A percentile compares a stretch with the other conserved stretches of the same genome.
Evolutionary conservation across 2,888 invertebrate species (phyloP).

Genomic region (Epirrhoe alternata): DNA sequence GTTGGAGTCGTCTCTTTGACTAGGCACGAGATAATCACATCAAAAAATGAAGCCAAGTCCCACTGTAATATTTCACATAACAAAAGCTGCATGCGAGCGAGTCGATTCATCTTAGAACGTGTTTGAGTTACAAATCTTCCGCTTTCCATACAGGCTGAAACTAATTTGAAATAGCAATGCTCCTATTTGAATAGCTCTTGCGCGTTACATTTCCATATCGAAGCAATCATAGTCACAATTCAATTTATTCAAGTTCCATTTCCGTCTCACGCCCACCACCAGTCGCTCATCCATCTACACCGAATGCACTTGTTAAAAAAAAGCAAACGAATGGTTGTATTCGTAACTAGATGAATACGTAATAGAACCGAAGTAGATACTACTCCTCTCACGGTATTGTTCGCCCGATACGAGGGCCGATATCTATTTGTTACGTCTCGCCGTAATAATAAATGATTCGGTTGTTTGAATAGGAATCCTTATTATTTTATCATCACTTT

Average conservation of each 20-base stretch:
- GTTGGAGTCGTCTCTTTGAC: slow-evolving; percentile 64
- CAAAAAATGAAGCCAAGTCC: slow-evolving; percentile 30
- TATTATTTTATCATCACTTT: slow-evolving; percentile 35
- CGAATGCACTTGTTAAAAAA: slow-evolving; percentile 54
- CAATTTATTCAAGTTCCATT: slow-evolving; percentile 75
- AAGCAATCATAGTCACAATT: slow-evolving; percentile 71
- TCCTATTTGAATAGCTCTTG: slow-evolving; percentile 48
- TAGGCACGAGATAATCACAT: slow-evolving; percentile 52
- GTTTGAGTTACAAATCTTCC: slow-evolving; percentile 48
- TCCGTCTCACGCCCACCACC: slow-evolving; percentile 68
- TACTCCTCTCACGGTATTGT: slow-evolving; percentile 59
- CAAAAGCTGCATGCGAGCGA: slow-evolving; percentile 23
- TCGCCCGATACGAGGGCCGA: slow-evolving; percentile 41
- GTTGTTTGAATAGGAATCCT: slow-evolving; percentile 37
- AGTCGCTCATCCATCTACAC: slow-evolving; percentile 64
- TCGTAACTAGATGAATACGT: slow-evolving; percentile 67
- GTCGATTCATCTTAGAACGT: slow-evolving; percentile 33
- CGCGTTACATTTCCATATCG: slow-evolving; percentile 63
- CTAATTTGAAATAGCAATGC: slow-evolving; percentile 47
- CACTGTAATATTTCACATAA: slow-evolving; percentile 26
- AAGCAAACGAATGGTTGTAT: slow-evolving; percentile 67
- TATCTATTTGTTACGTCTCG: slow-evolving; percentile 43
- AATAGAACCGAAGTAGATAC: slow-evolving; percentile 51
- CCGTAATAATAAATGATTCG: slow-evolving; percentile 41
- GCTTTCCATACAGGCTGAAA: slow-evolving; percentile 55